A percentile compares a stretch with the other conserved stretches of the same genome.
phyloP scores from a whole-genome alignment of 2,113 vertebrate species.

The Anarhynchus alexandrinus region DNA sequence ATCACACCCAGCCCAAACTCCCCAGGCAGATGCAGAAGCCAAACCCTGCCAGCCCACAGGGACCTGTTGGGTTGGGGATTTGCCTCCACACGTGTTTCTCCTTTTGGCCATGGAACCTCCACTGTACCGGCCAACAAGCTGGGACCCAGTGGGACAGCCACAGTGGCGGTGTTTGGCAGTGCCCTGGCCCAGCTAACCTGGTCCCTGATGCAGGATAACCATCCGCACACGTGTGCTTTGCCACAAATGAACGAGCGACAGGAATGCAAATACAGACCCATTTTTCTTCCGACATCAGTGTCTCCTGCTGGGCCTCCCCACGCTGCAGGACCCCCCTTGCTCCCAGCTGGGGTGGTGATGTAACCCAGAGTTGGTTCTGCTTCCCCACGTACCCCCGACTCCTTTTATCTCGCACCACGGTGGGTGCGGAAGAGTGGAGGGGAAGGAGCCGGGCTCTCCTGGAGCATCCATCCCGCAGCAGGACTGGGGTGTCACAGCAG shows the following conservation, averaged over 20 bases:
- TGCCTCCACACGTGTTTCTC: neutral
- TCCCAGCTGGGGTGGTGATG: neutral
- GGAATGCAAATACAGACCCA: accelerated
- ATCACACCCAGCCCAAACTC: neutral
- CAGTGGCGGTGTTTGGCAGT: accelerated
- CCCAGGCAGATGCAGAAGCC: accelerated
- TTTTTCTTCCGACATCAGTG: neutral
- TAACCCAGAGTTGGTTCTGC: neutral
- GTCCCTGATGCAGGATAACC: neutral
- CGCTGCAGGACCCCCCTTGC: no score
- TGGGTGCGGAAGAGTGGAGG: neutral
- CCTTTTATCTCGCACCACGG: neutral
- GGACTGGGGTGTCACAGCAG: neutral
- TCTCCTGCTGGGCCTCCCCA: neutral
- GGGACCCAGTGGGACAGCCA: neutral
- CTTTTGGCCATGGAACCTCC: neutral
- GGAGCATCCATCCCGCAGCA: neutral
- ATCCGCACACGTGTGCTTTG: accelerated
- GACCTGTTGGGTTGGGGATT: neutral
- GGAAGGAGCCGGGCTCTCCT: neutral
- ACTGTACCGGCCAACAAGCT: neutral
- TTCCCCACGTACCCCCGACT: accelerated
- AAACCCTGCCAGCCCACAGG: neutral
- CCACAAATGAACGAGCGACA: neutral
- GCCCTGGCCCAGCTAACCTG: neutral